Conservation (phyloP, 1,140 invertebrate genomes). For the Elymnias hypermnestra region DNA sequence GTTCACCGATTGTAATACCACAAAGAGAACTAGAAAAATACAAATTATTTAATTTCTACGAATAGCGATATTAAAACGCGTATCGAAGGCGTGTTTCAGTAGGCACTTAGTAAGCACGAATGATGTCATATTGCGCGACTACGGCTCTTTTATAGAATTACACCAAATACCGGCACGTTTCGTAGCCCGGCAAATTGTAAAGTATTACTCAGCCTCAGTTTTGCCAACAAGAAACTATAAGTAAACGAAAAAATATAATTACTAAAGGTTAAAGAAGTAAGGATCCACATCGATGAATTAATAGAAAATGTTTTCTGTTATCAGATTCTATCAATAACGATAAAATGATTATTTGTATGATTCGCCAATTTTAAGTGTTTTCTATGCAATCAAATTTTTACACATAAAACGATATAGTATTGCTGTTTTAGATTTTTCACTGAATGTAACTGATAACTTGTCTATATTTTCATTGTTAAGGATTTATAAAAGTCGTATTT, state of each 20-base stretch:
- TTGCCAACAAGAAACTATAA: not conserved
- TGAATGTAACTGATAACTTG: too few relatives aligned
- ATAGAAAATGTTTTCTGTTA: not conserved
- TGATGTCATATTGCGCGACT: not conserved
- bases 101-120: not conserved
- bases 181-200: not conserved
- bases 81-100: not conserved
- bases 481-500: too few relatives aligned
- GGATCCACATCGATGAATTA: constrained; percentile 8
- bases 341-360: too few relatives aligned
- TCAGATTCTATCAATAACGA: too few relatives aligned
- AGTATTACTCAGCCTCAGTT: not conserved
- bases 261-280: constrained; percentile 2
- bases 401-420: too few relatives aligned
- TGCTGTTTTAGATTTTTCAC: too few relatives aligned
- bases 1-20: constrained; percentile 24
- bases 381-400: too few relatives aligned
- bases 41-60: too few relatives aligned
- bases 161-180: not conserved
- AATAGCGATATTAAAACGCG: not conserved
- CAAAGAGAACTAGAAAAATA: constrained; percentile 33
- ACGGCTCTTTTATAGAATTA: not conserved
- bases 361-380: too few relatives aligned
- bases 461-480: too few relatives aligned
- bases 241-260: constrained; percentile 9